These are phyloP conservation scores for Elephas maximus DNA, from an alignment of 2,113 vertebrate genomes.

Conservation along the genomic window DNA sequence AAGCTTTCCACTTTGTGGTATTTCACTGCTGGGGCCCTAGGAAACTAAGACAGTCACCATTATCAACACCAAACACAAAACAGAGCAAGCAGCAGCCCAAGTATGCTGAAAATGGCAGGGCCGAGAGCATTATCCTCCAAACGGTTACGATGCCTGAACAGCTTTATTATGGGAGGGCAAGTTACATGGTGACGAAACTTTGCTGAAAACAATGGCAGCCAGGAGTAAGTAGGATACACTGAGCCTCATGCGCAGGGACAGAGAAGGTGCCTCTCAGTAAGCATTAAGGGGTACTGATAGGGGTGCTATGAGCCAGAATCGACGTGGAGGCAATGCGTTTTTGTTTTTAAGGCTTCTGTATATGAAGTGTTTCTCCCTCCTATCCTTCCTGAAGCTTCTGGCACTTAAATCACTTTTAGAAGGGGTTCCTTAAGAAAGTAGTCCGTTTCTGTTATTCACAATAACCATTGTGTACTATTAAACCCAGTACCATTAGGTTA, in stretches of 20 bases:
- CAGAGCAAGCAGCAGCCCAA: neutral
- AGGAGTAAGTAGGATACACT: neutral
- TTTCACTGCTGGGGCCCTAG: neutral
- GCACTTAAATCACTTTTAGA: neutral
- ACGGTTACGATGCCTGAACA: fast-evolving
- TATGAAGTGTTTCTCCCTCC: neutral
- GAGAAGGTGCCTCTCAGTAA: fast-evolving
- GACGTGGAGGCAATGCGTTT: no score
- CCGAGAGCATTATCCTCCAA: neutral
- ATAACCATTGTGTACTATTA: neutral
- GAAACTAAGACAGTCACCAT: neutral
- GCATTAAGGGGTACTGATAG: neutral
- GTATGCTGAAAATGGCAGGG: neutral
- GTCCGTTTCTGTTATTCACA: neutral
- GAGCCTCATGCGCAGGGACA: neutral
- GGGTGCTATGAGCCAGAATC: no score
- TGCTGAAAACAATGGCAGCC: neutral
- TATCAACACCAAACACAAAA: neutral
- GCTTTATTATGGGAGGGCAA: neutral
- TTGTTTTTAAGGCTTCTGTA: neutral
- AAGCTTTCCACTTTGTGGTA: neutral
- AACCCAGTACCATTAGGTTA: no score
- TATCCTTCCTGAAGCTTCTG: neutral
- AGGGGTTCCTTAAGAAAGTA: neutral
- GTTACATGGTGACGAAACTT: neutral